phyloP scores from a whole-genome alignment of 2,888 invertebrate genomes.

The Orthonevra nobilis region DNA sequence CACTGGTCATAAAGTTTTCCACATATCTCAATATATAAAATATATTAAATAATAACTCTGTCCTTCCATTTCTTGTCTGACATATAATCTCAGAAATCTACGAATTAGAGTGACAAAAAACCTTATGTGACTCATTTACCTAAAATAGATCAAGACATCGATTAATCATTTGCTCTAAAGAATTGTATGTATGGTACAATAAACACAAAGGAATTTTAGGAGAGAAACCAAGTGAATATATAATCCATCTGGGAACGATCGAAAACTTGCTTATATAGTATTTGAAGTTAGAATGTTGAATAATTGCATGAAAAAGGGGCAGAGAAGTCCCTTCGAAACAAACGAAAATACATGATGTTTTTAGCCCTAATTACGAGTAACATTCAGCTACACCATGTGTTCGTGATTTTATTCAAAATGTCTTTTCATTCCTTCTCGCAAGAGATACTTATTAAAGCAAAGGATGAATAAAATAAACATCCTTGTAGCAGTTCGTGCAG shows the following conservation, averaged over 20 bases:
- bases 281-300: too few relatives aligned
- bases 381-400: too few relatives aligned
- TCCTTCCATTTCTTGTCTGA: too few relatives aligned
- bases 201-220: too few relatives aligned
- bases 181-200: too few relatives aligned
- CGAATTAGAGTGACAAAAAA: slow-evolving; percentile 31
- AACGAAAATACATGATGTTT: too few relatives aligned
- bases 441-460: slow-evolving; percentile 15
- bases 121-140: slow-evolving; percentile 37
- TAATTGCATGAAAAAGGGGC: slow-evolving; percentile 34
- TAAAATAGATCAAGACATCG: slow-evolving; percentile 31
- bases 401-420: background rate
- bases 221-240: too few relatives aligned
- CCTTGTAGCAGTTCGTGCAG: slow-evolving; percentile 8
- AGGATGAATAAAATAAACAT: slow-evolving; percentile 6
- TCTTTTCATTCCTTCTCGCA: background rate
- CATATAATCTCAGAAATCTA: background rate
- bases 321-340: too few relatives aligned
- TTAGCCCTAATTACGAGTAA: too few relatives aligned
- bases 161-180: slow-evolving; percentile 38
- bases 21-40: slow-evolving; percentile 8
- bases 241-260: too few relatives aligned
- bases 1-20: slow-evolving; percentile 4
- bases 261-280: too few relatives aligned
- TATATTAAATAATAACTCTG: too few relatives aligned